A percentile compares a stretch with the other conserved stretches of the same genome.
phyloP scores from a whole-genome alignment of 1,140 invertebrate genomes.

The Drosophila lacteicornis region DNA sequence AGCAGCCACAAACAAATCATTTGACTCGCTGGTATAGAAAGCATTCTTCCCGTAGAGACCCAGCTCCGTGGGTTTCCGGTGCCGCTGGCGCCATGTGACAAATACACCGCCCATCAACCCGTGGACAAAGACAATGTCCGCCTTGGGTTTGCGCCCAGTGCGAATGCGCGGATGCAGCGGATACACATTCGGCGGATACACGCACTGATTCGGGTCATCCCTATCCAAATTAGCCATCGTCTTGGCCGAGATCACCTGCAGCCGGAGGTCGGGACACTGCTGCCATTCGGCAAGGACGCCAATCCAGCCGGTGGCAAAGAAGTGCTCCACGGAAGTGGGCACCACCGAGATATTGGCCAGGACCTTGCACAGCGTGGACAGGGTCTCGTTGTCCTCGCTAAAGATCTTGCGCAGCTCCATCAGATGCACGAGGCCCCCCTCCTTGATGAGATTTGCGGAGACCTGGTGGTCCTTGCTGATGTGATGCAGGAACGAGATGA shows the following conservation, averaged over 20 bases:
- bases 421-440: conserved; percentile 87
- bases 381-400: conserved; percentile 74
- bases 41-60: conserved; percentile 83
- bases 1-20: conserved; percentile 80
- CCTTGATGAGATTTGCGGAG: conserved; percentile 62
- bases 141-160: conserved; percentile 85
- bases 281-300: conserved; percentile 86
- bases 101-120: conserved; percentile 92
- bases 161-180: conserved; percentile 88
- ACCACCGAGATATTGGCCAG: conserved; percentile 78
- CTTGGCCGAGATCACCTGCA: conserved; percentile 88
- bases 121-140: conserved; percentile 93
- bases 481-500: conserved; percentile 87
- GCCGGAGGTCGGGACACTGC: conserved; percentile 86
- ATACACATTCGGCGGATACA: conserved; percentile 88
- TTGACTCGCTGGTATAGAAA: conserved; percentile 78
- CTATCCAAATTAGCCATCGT: conserved; percentile 90
- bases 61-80: conserved; percentile 79
- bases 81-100: conserved; percentile 92
- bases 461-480: conserved; percentile 85
- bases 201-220: conserved; percentile 85
- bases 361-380: conserved; percentile 79
- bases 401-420: conserved; percentile 87
- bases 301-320: conserved; percentile 80
- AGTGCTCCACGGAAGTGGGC: conserved; percentile 72